Conservation (phyloP, 2,113 vertebrate species). For the Calyptommatus sinebrachiatus region DNA sequence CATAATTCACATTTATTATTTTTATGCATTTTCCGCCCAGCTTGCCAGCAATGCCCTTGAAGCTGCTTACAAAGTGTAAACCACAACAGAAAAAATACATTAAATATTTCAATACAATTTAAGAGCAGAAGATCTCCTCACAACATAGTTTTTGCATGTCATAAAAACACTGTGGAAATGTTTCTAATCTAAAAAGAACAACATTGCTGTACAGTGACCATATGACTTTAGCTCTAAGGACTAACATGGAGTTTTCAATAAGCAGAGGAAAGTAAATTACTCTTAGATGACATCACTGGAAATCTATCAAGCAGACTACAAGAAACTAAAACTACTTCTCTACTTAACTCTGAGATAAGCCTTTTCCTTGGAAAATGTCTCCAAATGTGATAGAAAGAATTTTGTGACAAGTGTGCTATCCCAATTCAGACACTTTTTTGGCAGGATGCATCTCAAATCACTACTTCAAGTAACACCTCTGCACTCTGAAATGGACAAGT, state of each 20-base stretch:
- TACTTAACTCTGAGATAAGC: neutral
- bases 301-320: neutral
- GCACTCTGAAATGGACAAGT: too few relatives aligned
- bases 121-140: neutral
- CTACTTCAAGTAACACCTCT: too few relatives aligned
- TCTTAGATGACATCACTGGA: neutral
- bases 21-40: neutral
- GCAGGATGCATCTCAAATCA: too few relatives aligned
- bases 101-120: neutral
- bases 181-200: neutral
- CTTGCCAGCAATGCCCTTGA: neutral
- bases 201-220: neutral
- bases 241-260: neutral
- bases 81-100: neutral
- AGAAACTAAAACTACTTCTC: neutral
- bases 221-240: neutral
- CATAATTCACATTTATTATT: constrained; percentile 11
- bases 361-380: neutral
- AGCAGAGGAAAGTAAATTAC: neutral
- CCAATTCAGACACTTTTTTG: too few relatives aligned
- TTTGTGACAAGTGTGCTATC: too few relatives aligned
- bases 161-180: neutral
- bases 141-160: neutral
- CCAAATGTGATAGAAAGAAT: too few relatives aligned
- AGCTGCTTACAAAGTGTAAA: constrained; percentile 3